Evolutionary conservation across 2,797 vertebrate species (phyloP).

Genomic region (Lagodon rhomboides): DNA sequence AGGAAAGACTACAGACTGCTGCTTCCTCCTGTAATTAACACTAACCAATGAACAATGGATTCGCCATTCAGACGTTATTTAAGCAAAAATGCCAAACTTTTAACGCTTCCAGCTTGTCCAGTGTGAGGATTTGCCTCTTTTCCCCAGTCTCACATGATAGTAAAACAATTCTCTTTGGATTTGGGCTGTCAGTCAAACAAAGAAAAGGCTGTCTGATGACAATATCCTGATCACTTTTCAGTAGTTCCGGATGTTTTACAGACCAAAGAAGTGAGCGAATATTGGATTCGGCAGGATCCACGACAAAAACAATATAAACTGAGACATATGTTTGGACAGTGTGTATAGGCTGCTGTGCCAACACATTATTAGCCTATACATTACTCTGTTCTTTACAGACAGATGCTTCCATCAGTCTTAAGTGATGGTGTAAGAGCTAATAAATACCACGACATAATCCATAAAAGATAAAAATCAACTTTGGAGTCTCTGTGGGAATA

Average conservation of each 20-base stretch:
- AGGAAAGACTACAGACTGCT: not conserved
- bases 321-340: no score
- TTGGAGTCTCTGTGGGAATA: not conserved
- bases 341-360: no score
- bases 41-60: not conserved
- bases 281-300: not conserved
- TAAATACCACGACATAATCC: not conserved
- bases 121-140: not conserved
- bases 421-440: not conserved
- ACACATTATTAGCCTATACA: no score
- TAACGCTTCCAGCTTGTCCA: not conserved
- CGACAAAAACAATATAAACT: not conserved
- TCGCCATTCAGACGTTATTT: not conserved
- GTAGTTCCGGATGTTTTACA: not conserved
- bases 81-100: not conserved
- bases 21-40: not conserved
- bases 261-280: not conserved
- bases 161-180: not conserved
- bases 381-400: not conserved
- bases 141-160: not conserved
- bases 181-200: not conserved
- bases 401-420: not conserved
- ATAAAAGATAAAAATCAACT: not conserved
- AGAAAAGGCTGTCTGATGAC: not conserved
- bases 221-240: not conserved